Base-by-base conservation (phyloP, 2,797 vertebrate species). In the Chrysocyon brachyurus region DNA sequence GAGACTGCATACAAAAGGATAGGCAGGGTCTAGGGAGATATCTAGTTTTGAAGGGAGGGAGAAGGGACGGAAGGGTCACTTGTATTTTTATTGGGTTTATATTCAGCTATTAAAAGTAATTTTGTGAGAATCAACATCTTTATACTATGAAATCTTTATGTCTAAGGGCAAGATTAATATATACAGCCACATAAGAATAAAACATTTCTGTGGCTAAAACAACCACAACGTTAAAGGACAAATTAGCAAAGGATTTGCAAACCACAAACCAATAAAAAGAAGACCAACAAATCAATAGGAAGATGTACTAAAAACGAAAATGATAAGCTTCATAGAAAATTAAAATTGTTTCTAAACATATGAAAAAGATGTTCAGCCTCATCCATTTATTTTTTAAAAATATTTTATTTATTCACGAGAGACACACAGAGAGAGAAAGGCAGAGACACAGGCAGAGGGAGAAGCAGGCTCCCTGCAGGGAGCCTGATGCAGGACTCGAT, bases 41-140 rank as follows among this genome's bases (percentile, higher is more conserved):
- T 64, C 52, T 46, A 46, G 40, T 46, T 46, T 46, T 46, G 61
- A 66, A 56, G 24, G 40, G 36, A 31, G 17, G 28, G 7, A n/a
- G 6, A 6, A 2, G 9, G 7, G 31, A 1, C 22, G 11, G n/a
- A 2, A 70, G 22, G 22, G 11, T 36, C 6, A n/a, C 5, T 63
- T 68, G 5, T 52, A 40, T 75, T 75, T 54, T 84, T 31, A 84
- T 19, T 63, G 56, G 54, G 0, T 28, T 36, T 36, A 31, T 63
- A 54, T 15, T 52, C 33, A 73, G 33, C 22, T 52, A 40, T 72
- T 24, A 4, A 59, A 83, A 72, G 31, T 83, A 59, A 61, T 73
- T 83, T 72, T 36, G 66, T 64, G n/a, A 56, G 22, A 36, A 52
- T 61, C 79, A 28, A 17, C 36, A 33, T 72, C 22, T 72, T 72